Evolutionary conservation across 2,888 invertebrate genomes (phyloP).

Genomic region (Agrochola litura): DNA sequence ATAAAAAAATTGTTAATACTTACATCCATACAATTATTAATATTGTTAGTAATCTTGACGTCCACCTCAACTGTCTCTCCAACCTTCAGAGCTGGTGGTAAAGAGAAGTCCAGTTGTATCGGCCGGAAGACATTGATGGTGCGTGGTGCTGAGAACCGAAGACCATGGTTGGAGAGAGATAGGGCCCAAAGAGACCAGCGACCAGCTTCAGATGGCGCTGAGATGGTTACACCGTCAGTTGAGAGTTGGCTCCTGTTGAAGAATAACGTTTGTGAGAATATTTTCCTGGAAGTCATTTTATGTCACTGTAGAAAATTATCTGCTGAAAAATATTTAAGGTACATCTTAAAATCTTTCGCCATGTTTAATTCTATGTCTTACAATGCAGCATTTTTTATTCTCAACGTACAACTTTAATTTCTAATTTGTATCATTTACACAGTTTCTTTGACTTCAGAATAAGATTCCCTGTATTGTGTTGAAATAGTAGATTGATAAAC

Average conservation of each 20-base stretch:
- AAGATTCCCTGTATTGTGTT: no score
- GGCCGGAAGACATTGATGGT: constrained; percentile 91
- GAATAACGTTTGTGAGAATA: background rate
- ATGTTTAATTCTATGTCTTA: no score
- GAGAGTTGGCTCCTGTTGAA: constrained; percentile 89
- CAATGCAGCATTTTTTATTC: no score
- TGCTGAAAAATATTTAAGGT: no score
- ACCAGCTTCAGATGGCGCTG: constrained; percentile 91
- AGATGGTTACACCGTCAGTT: constrained; percentile 90
- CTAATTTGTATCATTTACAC: no score
- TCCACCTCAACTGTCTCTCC: constrained; percentile 93
- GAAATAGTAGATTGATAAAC: no score
- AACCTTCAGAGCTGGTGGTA: constrained; percentile 91
- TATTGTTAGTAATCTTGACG: constrained; percentile 92
- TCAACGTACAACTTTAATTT: no score
- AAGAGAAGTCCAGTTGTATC: constrained; percentile 91
- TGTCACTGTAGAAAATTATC: no score
- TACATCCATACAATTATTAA: constrained; percentile 93
- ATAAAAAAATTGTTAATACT: constrained; percentile 75
- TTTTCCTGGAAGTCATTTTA: no score
- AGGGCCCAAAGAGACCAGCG: constrained; percentile 92
- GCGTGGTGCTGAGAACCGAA: constrained; percentile 90
- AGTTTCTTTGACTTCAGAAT: no score
- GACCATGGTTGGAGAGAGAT: constrained; percentile 88
- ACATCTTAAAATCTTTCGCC: no score